phyloP scores from a whole-genome alignment of 53 echinoderm and acorn worm genomes.

The Patiria pectinifera region DNA sequence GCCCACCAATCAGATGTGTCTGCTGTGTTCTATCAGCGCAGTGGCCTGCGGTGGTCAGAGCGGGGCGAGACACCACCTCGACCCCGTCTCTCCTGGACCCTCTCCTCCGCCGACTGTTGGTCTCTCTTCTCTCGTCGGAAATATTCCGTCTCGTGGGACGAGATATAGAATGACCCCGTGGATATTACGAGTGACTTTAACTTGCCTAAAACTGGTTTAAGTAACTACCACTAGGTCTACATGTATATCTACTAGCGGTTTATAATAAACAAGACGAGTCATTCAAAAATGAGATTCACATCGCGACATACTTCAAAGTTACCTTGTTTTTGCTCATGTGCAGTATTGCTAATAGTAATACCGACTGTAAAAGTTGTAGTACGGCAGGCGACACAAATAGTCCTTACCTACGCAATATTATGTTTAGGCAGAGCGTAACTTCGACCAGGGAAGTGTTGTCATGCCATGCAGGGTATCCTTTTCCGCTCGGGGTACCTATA shows the following conservation, averaged over 20 bases:
- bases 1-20: slow-evolving; percentile 39
- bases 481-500: too few species aligned
- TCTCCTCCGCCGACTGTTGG: background rate
- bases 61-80: background rate
- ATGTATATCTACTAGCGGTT: background rate
- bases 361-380: too few species aligned
- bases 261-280: too few species aligned
- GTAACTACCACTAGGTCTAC: background rate
- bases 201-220: background rate
- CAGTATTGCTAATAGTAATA: too few species aligned
- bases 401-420: too few species aligned
- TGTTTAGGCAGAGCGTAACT: too few species aligned
- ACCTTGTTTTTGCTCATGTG: too few species aligned
- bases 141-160: background rate
- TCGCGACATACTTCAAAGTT: too few species aligned
- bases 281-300: too few species aligned
- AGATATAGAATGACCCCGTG: background rate
- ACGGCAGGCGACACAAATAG: too few species aligned
- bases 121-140: background rate
- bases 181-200: background rate
- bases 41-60: slow-evolving; percentile 3
- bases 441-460: too few species aligned
- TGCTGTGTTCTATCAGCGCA: background rate
- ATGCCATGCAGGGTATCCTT: too few species aligned
- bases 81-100: background rate